These are phyloP conservation scores for Xyrichtys novacula DNA, from an alignment of 2,797 vertebrate species.

Conservation along the genomic window DNA sequence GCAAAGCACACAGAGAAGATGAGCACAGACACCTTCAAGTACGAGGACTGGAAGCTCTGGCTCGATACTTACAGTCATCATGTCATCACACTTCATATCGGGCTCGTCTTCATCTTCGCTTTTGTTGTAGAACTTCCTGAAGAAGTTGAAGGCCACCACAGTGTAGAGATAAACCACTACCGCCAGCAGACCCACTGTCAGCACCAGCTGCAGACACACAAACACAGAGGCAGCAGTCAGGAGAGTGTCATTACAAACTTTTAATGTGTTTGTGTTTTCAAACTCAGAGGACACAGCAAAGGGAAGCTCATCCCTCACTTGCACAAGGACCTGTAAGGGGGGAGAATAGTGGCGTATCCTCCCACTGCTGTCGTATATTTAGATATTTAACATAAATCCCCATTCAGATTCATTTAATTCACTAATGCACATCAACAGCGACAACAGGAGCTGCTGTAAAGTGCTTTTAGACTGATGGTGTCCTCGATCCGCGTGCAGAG, in stretches of 20 bases:
- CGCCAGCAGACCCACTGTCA: conserved; percentile 95
- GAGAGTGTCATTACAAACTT: conserved; percentile 1
- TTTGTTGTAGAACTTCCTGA: conserved; percentile 99
- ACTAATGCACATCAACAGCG: conserved; percentile 17
- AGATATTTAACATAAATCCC: background rate
- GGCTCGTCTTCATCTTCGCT: conserved; percentile 96
- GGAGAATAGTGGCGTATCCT: background rate
- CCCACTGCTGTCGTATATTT: background rate
- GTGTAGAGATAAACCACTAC: conserved; percentile 99
- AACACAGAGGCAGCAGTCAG: conserved; percentile 16
- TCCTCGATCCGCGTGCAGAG: conserved; percentile 50
- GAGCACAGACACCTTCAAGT: background rate
- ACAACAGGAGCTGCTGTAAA: conserved; percentile 14
- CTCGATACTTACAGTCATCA: conserved; percentile 93
- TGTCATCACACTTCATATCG: conserved; percentile 99
- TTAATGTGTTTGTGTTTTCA: conserved; percentile 11
- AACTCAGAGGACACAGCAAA: conserved; percentile 9
- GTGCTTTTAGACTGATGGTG: conserved; percentile 29
- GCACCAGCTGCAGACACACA: conserved; percentile 86
- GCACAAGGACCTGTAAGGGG: background rate
- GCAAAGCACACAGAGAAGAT: conserved; percentile 14
- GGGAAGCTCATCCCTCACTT: background rate
- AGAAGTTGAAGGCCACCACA: conserved; percentile 99
- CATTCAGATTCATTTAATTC: background rate
- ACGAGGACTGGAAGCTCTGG: background rate